These are phyloP conservation scores for Thaleichthys pacificus DNA, from an alignment of 2,797 vertebrate species.

Conservation along the genomic window DNA sequence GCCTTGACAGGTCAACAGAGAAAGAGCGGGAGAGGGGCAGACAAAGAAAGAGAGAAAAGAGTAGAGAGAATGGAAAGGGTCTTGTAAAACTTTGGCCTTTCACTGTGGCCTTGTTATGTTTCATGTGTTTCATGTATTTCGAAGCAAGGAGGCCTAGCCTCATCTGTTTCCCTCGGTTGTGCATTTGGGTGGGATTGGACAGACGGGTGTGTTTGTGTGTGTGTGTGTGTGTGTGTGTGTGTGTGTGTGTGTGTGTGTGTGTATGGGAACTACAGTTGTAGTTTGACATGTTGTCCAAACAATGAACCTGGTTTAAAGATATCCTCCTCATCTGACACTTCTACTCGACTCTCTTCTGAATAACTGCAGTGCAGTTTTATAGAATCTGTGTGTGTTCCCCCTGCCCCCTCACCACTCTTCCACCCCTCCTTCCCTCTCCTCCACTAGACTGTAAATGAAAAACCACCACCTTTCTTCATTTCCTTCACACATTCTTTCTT, in stretches of 20 bases:
- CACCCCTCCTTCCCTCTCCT: background rate
- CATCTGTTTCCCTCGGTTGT: conserved; percentile 60
- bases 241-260: conserved; percentile 27
- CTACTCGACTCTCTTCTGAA: background rate
- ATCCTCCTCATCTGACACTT: background rate
- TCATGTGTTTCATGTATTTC: conserved; percentile 67
- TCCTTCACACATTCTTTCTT: conserved; percentile 24
- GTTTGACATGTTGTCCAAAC: no score
- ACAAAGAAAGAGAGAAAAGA: background rate
- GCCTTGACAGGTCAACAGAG: background rate
- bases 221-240: conserved; percentile 29
- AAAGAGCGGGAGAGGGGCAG: background rate
- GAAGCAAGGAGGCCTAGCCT: conserved; percentile 58
- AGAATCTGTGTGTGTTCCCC: conserved; percentile 2
- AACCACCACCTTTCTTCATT: conserved; percentile 38
- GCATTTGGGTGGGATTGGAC: conserved; percentile 48
- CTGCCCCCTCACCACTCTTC: background rate
- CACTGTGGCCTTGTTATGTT: conserved; percentile 52
- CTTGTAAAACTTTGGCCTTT: conserved; percentile 60
- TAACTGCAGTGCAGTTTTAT: background rate
- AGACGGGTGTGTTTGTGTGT: conserved; percentile 31
- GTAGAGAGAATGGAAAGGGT: conserved; percentile 19
- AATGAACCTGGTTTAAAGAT: no score
- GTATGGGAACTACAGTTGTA: background rate
- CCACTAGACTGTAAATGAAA: conserved; percentile 36